phyloP scores from a whole-genome alignment of 2,797 vertebrate genomes.

The Lithobates pipiens region DNA sequence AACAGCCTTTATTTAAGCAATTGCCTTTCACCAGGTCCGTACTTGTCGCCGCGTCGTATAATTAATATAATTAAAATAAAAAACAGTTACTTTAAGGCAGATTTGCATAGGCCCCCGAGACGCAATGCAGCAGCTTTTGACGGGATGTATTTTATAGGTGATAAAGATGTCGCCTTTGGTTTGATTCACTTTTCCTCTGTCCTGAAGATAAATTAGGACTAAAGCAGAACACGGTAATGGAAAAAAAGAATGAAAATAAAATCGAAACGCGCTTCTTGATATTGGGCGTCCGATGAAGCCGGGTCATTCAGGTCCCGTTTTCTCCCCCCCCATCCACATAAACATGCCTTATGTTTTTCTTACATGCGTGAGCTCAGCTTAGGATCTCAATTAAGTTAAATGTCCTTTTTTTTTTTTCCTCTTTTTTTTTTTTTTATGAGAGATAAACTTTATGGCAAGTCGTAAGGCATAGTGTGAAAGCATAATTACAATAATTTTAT shows the following conservation, averaged over 20 bases:
- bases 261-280: not conserved
- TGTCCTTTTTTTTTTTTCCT: conserved; percentile 22
- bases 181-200: conserved; percentile 56
- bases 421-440: conserved; percentile 31
- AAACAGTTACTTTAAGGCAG: conserved; percentile 42
- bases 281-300: not conserved
- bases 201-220: conserved; percentile 41
- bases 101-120: conserved; percentile 50
- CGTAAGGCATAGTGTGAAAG: conserved; percentile 48
- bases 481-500: conserved; percentile 60
- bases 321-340: not conserved
- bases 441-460: conserved; percentile 60
- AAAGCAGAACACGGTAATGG: not conserved
- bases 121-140: conserved; percentile 57
- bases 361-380: conserved; percentile 1
- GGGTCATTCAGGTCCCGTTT: not conserved
- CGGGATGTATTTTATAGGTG: conserved; percentile 55
- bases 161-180: conserved; percentile 55
- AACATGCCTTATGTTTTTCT: conserved; percentile 10
- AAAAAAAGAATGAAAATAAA: not conserved
- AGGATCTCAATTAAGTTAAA: conserved; percentile 56
- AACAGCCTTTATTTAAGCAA: not conserved
- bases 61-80: conserved; percentile 60
- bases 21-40: conserved; percentile 5
- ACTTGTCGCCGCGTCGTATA: conserved; percentile 39